Evolutionary conservation across 2,797 vertebrate genomes (phyloP), one percentile per base, ranked within the genome.

Genomic region (Syngnathus rostellatus): DNA sequence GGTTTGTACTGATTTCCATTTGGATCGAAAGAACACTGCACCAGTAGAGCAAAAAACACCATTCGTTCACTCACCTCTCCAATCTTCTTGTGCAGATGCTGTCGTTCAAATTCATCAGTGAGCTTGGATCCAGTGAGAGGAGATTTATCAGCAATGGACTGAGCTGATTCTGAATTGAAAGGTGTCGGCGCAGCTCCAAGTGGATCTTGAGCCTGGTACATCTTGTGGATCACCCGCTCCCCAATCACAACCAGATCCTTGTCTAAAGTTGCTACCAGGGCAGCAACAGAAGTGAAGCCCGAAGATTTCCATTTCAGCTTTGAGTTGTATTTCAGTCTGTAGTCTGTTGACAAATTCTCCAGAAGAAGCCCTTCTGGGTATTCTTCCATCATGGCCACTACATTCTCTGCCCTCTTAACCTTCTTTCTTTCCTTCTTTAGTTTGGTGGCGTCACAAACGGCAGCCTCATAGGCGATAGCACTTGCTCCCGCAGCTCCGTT

Each of bases 71-170:
- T 75, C 6, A 87, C 86, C 82, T 90, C 71, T 61, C 75, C 1
- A 59, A 91, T 79, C 54, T 85, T 84, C 64, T 83, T 48, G 63
- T 79, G 72, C 40, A 91, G 82, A 71, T 86, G 70, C 1, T 80
- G 55, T 23, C 88, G 75, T 1, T 74, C 82, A 75, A 87, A 41
- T 19, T 66, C 68, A 43, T 75, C 67, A 5, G 55, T 62, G 25
- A 70, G 71, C 48, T 65, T 67, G 58, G 71, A 8, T 0, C 19
- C 64, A 38, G 61, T 38, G 31, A 59, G 7, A 8, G 17, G 16
- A 2, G 60, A 37, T 12, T 8, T 53, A 10, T 53, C 68, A 43
- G 76, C 64, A 46, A 60, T 23, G 51, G 16, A 8, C 0, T 66
- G 40, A 51, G 50, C 17, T 21, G 8, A 19, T 21, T 51, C n/a